Evolutionary conservation across 2,113 vertebrate genomes (phyloP), one percentile per base, ranked within the genome.

Genomic region (Odocoileus hemionus): DNA sequence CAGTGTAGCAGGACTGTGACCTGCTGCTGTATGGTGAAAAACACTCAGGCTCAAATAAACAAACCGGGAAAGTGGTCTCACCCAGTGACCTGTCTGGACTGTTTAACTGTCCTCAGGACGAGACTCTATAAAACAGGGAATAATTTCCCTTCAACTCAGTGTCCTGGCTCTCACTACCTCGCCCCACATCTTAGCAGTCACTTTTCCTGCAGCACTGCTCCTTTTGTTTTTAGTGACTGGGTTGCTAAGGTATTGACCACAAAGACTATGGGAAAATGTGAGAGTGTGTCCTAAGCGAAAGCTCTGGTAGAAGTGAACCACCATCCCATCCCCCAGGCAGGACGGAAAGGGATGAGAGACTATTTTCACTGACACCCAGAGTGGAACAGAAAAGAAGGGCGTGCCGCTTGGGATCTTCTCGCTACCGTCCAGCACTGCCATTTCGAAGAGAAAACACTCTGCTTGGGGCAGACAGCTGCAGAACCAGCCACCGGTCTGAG

Each of bases 21-120:
- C 94, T 82, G 61, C 61, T 80, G 86, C 93, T 93, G 55, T 0
- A 76, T 16, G 43, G 86, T 47, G 83, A 76, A 95, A 96, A 94
- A 89, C 95, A 95, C 95, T 94, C 89, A 55, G 96, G 89, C 96
- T 97, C 96, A 90, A 97, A 96, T 97, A 96, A 97, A 97, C 96
- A 98, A 94, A 97, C 91, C 91, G 95, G 93, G 97, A 97, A 98
- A 97, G 89, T 94, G 95, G 88, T 97, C 94, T 98, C 97, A 98
- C 96, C 97, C 95, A 95, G 67, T 96, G 96, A 98, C 98, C 97
- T 78, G 94, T 97, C 96, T 97, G 97, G 98, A 96, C 91, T 80
- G 54, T 89, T 97, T 96, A 97, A 97, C 26, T 97, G 91, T 96
- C 97, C 96, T 96, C 80, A 84, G 83, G 89, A 96, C 33, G 1